Percentiles rank a stretch among this genome's conserved stretches.
Conservation (phyloP, 2,797 vertebrate species). For the Dendrocincla tyrannina region DNA sequence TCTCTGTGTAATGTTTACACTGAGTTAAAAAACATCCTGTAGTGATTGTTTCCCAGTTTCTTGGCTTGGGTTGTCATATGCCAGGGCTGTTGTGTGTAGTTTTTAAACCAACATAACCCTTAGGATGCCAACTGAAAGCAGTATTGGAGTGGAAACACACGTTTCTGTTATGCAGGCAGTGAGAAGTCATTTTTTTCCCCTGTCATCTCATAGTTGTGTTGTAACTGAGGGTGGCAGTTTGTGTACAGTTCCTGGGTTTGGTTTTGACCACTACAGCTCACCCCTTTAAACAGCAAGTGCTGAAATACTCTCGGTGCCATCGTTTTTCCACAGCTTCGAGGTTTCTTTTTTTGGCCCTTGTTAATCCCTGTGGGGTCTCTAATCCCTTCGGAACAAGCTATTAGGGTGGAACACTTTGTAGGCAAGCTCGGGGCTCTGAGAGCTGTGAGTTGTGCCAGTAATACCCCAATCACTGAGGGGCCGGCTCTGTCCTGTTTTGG, state of each 20-base stretch:
- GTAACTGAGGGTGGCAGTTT: not conserved
- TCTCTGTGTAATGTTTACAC: not conserved
- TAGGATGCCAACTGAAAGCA: not conserved
- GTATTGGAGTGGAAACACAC: not conserved
- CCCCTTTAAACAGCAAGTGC: not conserved
- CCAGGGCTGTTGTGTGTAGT: not conserved
- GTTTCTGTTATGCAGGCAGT: not conserved
- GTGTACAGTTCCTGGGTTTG: not conserved
- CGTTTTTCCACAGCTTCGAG: not conserved
- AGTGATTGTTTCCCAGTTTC: not conserved
- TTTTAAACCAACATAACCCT: not conserved
- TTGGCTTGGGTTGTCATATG: not conserved
- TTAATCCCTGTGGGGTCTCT: slow-evolving; percentile 10
- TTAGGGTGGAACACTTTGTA: slow-evolving; percentile 23
- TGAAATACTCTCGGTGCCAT: not conserved
- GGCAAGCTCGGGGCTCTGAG: not conserved
- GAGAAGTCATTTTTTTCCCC: not conserved
- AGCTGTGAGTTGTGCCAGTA: not conserved
- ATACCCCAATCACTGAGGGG: not conserved
- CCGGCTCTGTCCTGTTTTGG: not conserved
- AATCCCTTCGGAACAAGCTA: not conserved
- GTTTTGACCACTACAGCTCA: not conserved
- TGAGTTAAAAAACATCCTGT: slow-evolving; percentile 14
- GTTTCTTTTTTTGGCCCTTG: not conserved
- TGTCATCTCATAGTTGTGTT: not conserved